A percentile compares a stretch with the other conserved stretches of the same genome.
Conservation (phyloP, 2,888 invertebrate species). For the Cheilosia impressa region DNA sequence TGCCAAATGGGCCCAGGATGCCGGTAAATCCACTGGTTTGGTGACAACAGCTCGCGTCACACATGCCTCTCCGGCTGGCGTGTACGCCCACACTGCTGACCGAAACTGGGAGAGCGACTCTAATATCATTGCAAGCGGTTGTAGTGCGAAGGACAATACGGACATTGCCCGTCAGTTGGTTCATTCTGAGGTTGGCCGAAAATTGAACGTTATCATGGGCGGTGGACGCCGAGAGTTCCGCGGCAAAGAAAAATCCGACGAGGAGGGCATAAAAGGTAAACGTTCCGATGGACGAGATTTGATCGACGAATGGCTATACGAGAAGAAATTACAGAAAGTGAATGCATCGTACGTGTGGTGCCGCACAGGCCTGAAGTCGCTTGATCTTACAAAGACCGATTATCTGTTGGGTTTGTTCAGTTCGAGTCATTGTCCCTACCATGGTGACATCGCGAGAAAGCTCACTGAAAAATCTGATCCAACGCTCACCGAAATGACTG, state of each 20-base stretch:
- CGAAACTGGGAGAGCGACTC: constrained; percentile 89
- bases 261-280: constrained; percentile 85
- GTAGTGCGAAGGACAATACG: constrained; percentile 85
- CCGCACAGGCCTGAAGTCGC: constrained; percentile 79
- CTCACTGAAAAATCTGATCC: constrained; percentile 85
- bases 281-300: constrained; percentile 88
- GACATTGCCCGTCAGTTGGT: constrained; percentile 91
- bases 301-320: constrained; percentile 87
- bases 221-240: constrained; percentile 81
- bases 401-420: constrained; percentile 86
- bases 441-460: constrained; percentile 85
- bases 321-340: constrained; percentile 76
- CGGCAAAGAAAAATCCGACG: constrained; percentile 83
- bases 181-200: constrained; percentile 87
- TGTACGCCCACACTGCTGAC: constrained; percentile 89
- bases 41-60: constrained; percentile 92
- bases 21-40: constrained; percentile 87
- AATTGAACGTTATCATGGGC: constrained; percentile 87
- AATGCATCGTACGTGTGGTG: constrained; percentile 82
- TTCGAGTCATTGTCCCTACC: constrained; percentile 86
- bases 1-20: constrained; percentile 88
- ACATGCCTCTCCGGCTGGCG: constrained; percentile 90
- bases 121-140: constrained; percentile 84
- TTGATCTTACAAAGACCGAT: constrained; percentile 85
- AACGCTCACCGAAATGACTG: constrained; percentile 88